Conservation (phyloP, 2,888 invertebrate species). For the Desoria tigrina region DNA sequence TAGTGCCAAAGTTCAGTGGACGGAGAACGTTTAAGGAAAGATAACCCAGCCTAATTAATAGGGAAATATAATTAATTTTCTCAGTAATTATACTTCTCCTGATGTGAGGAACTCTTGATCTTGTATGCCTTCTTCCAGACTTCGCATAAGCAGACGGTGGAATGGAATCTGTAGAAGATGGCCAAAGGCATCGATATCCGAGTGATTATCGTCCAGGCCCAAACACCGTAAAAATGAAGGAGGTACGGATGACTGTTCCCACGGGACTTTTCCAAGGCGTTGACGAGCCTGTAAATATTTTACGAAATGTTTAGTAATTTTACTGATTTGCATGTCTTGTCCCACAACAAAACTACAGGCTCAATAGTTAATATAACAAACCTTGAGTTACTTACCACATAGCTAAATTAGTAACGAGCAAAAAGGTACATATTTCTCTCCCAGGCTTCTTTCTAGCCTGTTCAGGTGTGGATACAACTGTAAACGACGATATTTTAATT, state of each 20-base stretch:
- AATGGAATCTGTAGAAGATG: slow-evolving; percentile 75
- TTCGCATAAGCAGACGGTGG: slow-evolving; percentile 91
- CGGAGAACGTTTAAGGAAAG: no score
- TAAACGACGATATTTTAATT: background rate
- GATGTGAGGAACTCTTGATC: slow-evolving; percentile 64
- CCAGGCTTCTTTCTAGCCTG: slow-evolving; percentile 87
- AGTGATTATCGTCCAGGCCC: slow-evolving; percentile 59
- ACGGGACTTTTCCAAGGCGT: slow-evolving; percentile 57
- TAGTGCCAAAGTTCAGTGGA: no score
- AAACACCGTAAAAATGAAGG: slow-evolving; percentile 56
- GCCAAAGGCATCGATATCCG: slow-evolving; percentile 59
- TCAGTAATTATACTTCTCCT: background rate
- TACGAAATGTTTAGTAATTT: background rate
- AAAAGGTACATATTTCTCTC: slow-evolving; percentile 87
- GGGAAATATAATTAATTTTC: no score
- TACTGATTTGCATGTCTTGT: background rate
- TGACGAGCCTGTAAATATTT: slow-evolving; percentile 67
- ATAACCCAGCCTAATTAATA: no score
- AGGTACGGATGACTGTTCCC: slow-evolving; percentile 58
- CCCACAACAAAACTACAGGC: no score
- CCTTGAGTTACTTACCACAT: slow-evolving; percentile 71
- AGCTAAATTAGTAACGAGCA: slow-evolving; percentile 84
- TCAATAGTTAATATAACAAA: background rate
- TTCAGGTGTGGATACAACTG: slow-evolving; percentile 57
- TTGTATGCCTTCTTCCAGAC: slow-evolving; percentile 96